phyloP scores from a whole-genome alignment of 2,888 invertebrate species.

The Rhodophaea formosa region DNA sequence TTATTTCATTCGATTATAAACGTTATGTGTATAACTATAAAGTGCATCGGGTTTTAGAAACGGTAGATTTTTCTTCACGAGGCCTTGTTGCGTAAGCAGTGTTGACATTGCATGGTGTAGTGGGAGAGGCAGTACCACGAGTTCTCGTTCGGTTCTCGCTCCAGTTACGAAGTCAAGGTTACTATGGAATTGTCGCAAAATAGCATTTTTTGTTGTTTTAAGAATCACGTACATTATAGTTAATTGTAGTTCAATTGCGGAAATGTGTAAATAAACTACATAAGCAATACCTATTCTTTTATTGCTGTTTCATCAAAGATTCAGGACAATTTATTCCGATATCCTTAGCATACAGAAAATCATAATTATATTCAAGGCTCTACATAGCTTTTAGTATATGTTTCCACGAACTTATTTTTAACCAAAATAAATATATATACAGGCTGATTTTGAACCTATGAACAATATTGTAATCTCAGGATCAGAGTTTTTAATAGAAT shows the following conservation, averaged over 20 bases:
- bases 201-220: background rate
- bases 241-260: background rate
- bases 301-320: background rate
- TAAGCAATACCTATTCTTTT: background rate
- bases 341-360: no score
- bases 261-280: background rate
- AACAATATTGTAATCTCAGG: no score
- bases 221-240: background rate
- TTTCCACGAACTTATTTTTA: no score
- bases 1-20: constrained; percentile 26
- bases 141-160: constrained; percentile 24
- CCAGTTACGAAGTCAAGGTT: constrained; percentile 17
- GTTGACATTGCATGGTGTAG: constrained; percentile 66
- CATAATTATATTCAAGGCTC: no score
- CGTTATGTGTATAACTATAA: background rate
- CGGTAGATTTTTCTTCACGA: constrained; percentile 62
- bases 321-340: no score
- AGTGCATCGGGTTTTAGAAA: constrained; percentile 45
- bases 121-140: constrained; percentile 35
- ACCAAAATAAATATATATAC: no score
- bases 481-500: no score
- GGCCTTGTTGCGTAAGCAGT: constrained; percentile 73
- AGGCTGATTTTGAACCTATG: no score
- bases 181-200: constrained; percentile 7
- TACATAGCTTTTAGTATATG: no score